Evolutionary conservation across 2,888 invertebrate species (phyloP), one percentile per base, ranked within the genome.

Genomic region (Caenorhabditis parvicauda): DNA sequence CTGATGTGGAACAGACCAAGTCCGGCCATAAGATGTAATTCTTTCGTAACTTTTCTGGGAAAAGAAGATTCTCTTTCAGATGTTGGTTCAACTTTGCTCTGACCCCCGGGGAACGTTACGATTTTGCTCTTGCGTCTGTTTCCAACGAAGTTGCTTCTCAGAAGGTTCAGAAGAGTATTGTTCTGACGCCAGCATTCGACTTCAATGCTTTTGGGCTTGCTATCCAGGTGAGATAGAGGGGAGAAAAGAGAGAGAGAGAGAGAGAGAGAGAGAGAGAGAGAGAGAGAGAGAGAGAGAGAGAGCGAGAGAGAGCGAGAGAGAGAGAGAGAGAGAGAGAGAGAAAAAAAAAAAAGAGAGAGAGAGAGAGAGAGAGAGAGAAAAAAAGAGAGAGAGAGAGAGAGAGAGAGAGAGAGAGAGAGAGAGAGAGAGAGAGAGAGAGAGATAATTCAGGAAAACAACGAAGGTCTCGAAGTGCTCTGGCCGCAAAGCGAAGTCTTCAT

Each of bases 121-220:
- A 73, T 48, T 64, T 72, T 38, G 54, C 65, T 19, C 54, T 70
- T 22, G 54, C 60, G 2, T 54, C 65, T 1, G 45, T 50, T 38
- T 55, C 67, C 5, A 52, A 57, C 28, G 49, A 58, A 9, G 55
- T 58, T n/a, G 53, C 50, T 37, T 75, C 76, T 52, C 72, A 70
- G 29, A 76, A 76, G 39, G 56, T 74, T 6, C 66, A 75, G 27
- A 67, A 74, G 39, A 76, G 69, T 47, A 58, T 71, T n/a, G 78
- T 77, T 5, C 55, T 79, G 3, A 69, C 75, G 3, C 79, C 79
- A 1, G 79, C 76, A 1, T 79, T 79, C 47, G 75, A 80, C 43
- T 70, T 75, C 64, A 69, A 70, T 39, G 60, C 74, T 0, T 80
- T 79, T 27, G 79, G 78, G 22, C 53, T 79, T 28, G 67, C 59